Conservation (phyloP, 2,113 vertebrate genomes). For the Sus scrofa region T2T-Sscrofa CM000812.6:264172501-264173000, state of each 20-base stretch:
- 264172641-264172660: neutral
- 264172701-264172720: conserved; percentile 41
- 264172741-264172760: neutral
- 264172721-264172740: neutral
- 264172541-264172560: neutral
- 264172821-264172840: conserved; percentile 26
- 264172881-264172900: too few relatives aligned
- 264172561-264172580: conserved; percentile 54
- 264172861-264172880: too few relatives aligned
- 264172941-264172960: neutral
- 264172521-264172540: neutral
- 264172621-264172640: conserved; percentile 4
- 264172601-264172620: conserved; percentile 50
- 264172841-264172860: too few relatives aligned
- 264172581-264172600: neutral
- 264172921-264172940: too few relatives aligned
- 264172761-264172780: conserved; percentile 43
- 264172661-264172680: conserved; percentile 3
- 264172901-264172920: too few relatives aligned
- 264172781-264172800: neutral
- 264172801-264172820: neutral
- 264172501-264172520: neutral
- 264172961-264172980: conserved; percentile 18
- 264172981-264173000: conserved; percentile 33
- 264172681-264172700: conserved; percentile 17